Evolutionary conservation across 2,888 invertebrate genomes (phyloP).

Genomic region (Lysandra bellargus): DNA sequence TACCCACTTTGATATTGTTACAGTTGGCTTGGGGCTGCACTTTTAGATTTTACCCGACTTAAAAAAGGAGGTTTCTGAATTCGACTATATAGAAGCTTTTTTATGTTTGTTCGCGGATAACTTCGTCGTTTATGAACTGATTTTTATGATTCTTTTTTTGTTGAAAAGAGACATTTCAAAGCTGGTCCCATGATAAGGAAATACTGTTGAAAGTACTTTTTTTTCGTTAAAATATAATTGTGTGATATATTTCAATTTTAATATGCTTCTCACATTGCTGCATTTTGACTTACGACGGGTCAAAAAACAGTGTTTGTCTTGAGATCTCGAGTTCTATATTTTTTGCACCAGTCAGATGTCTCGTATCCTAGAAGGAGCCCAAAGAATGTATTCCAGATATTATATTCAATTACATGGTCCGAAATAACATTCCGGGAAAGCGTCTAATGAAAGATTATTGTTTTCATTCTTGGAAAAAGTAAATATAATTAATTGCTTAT

Average conservation of each 20-base stretch:
- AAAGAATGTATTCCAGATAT: background rate
- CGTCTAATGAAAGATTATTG: slow-evolving; percentile 12
- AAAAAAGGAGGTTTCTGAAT: background rate
- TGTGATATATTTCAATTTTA: no score
- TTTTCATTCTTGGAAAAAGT: background rate
- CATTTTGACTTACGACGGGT: no score
- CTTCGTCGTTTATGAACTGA: no score
- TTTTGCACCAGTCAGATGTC: background rate
- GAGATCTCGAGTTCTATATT: no score
- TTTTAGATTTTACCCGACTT: background rate
- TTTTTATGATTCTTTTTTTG: no score
- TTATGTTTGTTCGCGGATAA: background rate
- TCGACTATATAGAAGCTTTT: background rate
- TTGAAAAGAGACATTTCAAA: no score
- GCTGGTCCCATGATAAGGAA: no score
- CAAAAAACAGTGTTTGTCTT: no score
- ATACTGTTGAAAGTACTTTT: no score
- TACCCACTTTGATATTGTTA: slow-evolving; percentile 10
- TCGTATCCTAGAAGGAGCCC: background rate
- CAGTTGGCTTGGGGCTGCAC: background rate
- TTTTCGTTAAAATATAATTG: no score
- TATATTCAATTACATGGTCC: background rate
- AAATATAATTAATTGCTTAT: slow-evolving; percentile 23
- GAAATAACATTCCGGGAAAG: background rate
- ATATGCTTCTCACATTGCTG: no score